Base-by-base conservation (phyloP, 2,113 vertebrate genomes). In the Leptosomus discolor region DNA sequence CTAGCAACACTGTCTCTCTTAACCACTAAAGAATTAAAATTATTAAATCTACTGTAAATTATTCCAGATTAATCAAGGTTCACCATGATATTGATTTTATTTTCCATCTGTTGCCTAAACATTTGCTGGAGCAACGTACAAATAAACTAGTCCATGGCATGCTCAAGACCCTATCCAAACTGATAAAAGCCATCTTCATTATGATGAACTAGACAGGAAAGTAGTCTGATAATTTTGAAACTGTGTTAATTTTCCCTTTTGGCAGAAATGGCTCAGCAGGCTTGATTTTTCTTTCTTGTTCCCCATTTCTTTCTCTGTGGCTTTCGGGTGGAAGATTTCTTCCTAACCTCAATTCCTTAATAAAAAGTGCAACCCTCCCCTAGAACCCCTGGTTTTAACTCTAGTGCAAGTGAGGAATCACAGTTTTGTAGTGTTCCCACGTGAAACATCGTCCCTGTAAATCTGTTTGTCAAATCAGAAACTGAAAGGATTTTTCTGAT, bases 281-380 rank as follows among this genome's bases (percentile, higher is more conserved):
- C 4, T 19, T 27, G 19, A 5, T 51, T 60, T 37, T 56, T 61
- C 8, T 60, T 84, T 85, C 30, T 61, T 65, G 3, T 41, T 5
- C 2, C 9, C 0, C 4, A 30, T 69, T 76, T 71, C 7, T 61
- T 88, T 79, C 43, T 45, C 26, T 71, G 7, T 46, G 11, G 5
- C 46, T 67, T 89, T 81, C 48, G 57, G 15, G 15, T 65, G 17
- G 11, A 85, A 53, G 13, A 53, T 75, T 48, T 88, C 10, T 57
- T 54, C 8, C 15, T 69, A 36, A 30, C 4, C 22, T 87, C 20
- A 70, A 37, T 58, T 87, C 10, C 80, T 58, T 41, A 50, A 41
- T 23, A 71, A 65, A 58, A 34, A 24, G 10, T 5, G 1, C 5
- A 64, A 30, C 37, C 56, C 21, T 0, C 0, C 8, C 8, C 37